Evolutionary conservation across 2,888 invertebrate species (phyloP).

Genomic region (Leptinotarsa rubiginosa): DNA sequence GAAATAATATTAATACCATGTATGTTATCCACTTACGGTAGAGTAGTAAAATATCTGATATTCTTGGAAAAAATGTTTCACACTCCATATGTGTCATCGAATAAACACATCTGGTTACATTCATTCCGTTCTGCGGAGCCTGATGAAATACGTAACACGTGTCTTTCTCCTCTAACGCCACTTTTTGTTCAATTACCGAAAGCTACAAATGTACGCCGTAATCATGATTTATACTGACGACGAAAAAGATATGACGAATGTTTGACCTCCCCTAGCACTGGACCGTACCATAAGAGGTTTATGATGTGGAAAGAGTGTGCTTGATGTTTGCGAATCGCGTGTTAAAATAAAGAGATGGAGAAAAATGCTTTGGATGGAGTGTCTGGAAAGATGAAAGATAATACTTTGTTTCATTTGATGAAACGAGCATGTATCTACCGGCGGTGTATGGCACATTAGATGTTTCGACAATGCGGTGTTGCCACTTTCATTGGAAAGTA

Average conservation of each 20-base stretch:
- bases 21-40: too few relatives aligned
- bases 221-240: slow-evolving; percentile 21
- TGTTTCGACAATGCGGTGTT: too few relatives aligned
- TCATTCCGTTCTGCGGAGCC: slow-evolving; percentile 11
- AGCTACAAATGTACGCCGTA: slow-evolving; percentile 12
- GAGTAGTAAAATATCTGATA: background rate
- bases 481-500: too few relatives aligned
- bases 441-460: too few relatives aligned
- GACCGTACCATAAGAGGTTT: slow-evolving; percentile 1
- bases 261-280: slow-evolving; percentile 4
- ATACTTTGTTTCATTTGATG: too few relatives aligned
- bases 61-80: slow-evolving; percentile 1
- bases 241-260: slow-evolving; percentile 6
- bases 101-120: slow-evolving; percentile 25
- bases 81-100: background rate
- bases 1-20: too few relatives aligned
- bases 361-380: too few relatives aligned
- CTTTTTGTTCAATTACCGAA: slow-evolving; percentile 22
- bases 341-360: background rate
- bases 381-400: too few relatives aligned
- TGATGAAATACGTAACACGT: slow-evolving; percentile 22
- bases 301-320: slow-evolving; percentile 5
- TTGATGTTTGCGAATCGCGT: slow-evolving; percentile 2
- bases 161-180: background rate
- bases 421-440: too few relatives aligned